A percentile compares a stretch with the other conserved stretches of the same genome.
Evolutionary conservation across 2,113 vertebrate species (phyloP).

Genomic region (Microtus pennsylvanicus): DNA sequence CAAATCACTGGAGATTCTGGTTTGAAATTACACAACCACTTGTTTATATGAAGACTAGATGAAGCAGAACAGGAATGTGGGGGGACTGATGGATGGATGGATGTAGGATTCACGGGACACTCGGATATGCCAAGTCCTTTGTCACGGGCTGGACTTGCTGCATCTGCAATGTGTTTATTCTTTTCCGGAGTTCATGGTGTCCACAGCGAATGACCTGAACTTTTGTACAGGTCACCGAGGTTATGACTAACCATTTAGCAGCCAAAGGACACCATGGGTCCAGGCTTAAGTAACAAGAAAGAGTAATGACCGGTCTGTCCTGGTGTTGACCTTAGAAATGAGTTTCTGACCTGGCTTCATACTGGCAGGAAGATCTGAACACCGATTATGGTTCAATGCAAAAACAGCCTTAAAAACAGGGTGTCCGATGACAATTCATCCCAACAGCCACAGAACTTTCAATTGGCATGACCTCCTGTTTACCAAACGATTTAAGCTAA

Average conservation of each 20-base stretch:
- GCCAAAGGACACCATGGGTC: background rate
- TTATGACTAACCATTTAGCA: background rate
- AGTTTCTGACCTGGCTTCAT: slow-evolving; percentile 9
- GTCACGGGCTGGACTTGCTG: background rate
- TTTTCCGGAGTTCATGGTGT: background rate
- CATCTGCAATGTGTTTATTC: background rate
- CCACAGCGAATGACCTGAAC: background rate
- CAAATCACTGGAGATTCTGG: slow-evolving; percentile 1
- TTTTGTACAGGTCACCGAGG: background rate
- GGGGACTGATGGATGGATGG: background rate
- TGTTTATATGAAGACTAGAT: slow-evolving; percentile 19
- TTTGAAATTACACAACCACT: background rate
- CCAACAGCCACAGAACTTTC: background rate
- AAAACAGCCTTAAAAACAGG: background rate
- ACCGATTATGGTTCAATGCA: background rate
- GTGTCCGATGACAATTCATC: background rate
- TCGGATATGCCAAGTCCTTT: background rate
- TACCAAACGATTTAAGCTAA: background rate
- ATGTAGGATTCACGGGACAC: background rate
- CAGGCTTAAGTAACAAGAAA: background rate
- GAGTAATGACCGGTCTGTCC: background rate
- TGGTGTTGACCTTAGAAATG: background rate
- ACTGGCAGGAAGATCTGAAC: background rate
- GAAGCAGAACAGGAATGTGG: background rate
- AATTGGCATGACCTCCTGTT: slow-evolving; percentile 27